Evolutionary conservation across 1,140 invertebrate species (phyloP), one percentile per base, ranked within the genome.

Genomic region (Saccostrea echinata): DNA sequence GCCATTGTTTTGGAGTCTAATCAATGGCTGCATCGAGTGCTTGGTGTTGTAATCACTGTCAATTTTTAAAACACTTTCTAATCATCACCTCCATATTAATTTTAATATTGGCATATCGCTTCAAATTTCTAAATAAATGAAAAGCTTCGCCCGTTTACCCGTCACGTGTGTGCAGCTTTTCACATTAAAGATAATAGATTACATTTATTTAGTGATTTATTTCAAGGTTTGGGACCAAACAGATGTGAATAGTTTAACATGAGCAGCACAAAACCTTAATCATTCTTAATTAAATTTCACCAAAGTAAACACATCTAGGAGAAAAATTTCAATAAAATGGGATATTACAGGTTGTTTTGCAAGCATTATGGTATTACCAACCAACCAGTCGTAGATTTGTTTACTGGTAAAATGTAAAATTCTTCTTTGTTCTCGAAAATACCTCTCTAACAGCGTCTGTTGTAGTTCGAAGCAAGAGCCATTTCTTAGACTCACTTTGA

Each of bases 281-380:
- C 68, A 76, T 33, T 76, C 68, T 16, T 76, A 76, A 76, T 76
- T 76, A 76, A 76, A 76, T 76, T 76, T 76, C 68, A 76, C 68
- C 11, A 76, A 76, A 30, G 68, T 76, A 76, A 76, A 76, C 68
- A 76, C 9, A 30, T 12, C 9, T 27, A 30, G n/a, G 11, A 76
- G 27, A 71, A 24, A 30, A 33, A n/a, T 68, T 33, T 27, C 27
- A 76, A 76, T 76, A 76, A 76, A 76, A 24, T 0, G 24, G 64
- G 24, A 71, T 71, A 71, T 76, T 76, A 76, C 68, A 18, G 68
- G 68, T 11, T 76, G 33, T 76, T 76, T 76, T 35, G 27, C 68
- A 76, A 76, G 24, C 43, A 8, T 43, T 43, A 43, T 43, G 6
- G 9, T 43, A 9, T 43, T 43, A 43, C 43, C 43, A 43, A 43